Conservation (phyloP, 2,888 invertebrate species). For the Drosophila meridionalis region DNA sequence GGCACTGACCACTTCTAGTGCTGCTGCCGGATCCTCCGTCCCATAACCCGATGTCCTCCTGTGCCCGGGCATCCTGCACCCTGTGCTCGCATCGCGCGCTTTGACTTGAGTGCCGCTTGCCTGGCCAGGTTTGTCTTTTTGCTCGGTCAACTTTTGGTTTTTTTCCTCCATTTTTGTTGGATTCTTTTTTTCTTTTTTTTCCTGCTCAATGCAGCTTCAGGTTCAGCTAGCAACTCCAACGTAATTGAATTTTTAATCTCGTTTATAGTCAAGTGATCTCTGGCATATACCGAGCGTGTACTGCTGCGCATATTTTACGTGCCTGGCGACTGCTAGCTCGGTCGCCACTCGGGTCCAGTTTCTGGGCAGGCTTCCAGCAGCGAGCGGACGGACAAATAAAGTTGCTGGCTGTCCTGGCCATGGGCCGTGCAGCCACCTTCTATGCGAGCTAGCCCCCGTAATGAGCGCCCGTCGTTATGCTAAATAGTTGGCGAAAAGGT, state of each 20-base stretch:
- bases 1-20: conserved; percentile 75
- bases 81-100: conserved; percentile 43
- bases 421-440: background rate
- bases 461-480: conserved; percentile 71
- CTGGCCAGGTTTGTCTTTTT: conserved; percentile 49
- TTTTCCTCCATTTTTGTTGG: conserved; percentile 15
- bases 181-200: conserved; percentile 26
- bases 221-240: conserved; percentile 80
- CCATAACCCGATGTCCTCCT: conserved; percentile 8
- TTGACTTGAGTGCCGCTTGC: conserved; percentile 67
- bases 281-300: conserved; percentile 76
- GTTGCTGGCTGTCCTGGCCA: conserved; percentile 47
- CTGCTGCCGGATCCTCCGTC: conserved; percentile 11
- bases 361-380: conserved; percentile 28
- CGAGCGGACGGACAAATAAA: conserved; percentile 67
- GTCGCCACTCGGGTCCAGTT: conserved; percentile 48
- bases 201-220: conserved; percentile 63
- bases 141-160: conserved; percentile 23
- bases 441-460: conserved; percentile 42
- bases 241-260: conserved; percentile 85
- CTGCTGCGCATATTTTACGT: conserved; percentile 81
- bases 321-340: conserved; percentile 49
- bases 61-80: conserved; percentile 25
- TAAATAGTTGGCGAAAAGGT: conserved; percentile 68
- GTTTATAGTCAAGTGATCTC: conserved; percentile 85